Conservation (phyloP, 1,140 invertebrate species). For the Papilio helenus region DNA sequence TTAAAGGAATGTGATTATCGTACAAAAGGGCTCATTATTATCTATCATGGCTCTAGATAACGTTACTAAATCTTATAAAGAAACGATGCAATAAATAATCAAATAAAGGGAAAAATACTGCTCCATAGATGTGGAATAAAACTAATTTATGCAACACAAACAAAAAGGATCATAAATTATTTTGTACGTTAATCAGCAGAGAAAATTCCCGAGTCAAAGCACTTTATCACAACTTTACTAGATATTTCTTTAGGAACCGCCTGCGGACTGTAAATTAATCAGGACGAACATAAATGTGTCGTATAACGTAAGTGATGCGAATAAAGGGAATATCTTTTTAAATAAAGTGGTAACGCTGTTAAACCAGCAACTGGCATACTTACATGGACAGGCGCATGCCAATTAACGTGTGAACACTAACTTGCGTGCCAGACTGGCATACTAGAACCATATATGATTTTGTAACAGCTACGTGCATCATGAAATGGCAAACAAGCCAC, state of each 20-base stretch:
- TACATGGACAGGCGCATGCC: no score
- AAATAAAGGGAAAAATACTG: background rate
- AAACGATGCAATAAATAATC: background rate
- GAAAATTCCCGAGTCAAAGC: constrained; percentile 51
- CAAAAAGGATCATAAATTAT: constrained; percentile 52
- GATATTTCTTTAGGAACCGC: constrained; percentile 56
- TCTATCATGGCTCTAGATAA: background rate
- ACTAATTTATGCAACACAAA: constrained; percentile 39
- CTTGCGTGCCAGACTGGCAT: no score
- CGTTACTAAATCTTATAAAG: background rate
- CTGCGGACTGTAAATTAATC: constrained; percentile 40
- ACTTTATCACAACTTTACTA: constrained; percentile 61
- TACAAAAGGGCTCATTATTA: background rate
- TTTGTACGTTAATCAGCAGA: constrained; percentile 60
- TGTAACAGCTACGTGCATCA: no score
- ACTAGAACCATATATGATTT: no score
- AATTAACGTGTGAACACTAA: no score
- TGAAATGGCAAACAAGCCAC: no score
- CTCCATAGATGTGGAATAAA: background rate
- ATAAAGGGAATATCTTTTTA: constrained; percentile 1
- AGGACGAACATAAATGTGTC: constrained; percentile 36
- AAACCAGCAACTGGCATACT: no score
- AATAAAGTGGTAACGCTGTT: background rate
- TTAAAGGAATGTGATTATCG: background rate
- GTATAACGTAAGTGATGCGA: constrained; percentile 9